These are phyloP conservation scores for Heteronetta atricapilla DNA, from an alignment of 2,113 vertebrate genomes.

Conservation along the genomic window DNA sequence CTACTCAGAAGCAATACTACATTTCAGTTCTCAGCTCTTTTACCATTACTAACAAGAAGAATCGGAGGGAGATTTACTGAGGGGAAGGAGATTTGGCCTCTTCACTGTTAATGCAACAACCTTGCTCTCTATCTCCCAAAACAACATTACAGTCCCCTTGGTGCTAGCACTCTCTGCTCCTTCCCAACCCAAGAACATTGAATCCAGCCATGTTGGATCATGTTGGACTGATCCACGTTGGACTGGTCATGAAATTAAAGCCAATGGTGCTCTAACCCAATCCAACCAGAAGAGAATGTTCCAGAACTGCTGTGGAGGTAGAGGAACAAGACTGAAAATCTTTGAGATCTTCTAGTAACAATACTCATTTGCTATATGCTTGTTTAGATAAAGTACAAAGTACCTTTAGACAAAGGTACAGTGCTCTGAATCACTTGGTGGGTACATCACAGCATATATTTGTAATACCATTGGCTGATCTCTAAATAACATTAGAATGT, in stretches of 20 bases:
- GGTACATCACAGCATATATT: not conserved
- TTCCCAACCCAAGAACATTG: rapidly evolving
- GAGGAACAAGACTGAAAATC: not conserved
- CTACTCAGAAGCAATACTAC: not conserved
- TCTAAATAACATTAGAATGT: not conserved
- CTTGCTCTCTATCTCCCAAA: not conserved
- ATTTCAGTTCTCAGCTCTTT: not conserved
- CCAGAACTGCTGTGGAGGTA: not conserved
- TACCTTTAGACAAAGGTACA: not conserved
- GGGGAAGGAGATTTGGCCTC: not conserved
- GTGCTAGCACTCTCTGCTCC: not conserved
- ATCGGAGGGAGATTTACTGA: not conserved
- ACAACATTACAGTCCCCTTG: not conserved
- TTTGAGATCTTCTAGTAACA: not conserved
- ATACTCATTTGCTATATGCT: not conserved
- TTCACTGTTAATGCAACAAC: not conserved
- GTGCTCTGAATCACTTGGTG: not conserved
- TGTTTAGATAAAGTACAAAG: not conserved
- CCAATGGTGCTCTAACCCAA: not conserved
- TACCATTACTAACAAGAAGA: not conserved
- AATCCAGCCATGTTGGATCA: not conserved
- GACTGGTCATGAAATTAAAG: not conserved
- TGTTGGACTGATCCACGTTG: not conserved
- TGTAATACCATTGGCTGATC: not conserved
- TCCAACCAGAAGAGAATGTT: not conserved